phyloP scores from a whole-genome alignment of 2,113 vertebrate species.

The Mungos mungo region DNA sequence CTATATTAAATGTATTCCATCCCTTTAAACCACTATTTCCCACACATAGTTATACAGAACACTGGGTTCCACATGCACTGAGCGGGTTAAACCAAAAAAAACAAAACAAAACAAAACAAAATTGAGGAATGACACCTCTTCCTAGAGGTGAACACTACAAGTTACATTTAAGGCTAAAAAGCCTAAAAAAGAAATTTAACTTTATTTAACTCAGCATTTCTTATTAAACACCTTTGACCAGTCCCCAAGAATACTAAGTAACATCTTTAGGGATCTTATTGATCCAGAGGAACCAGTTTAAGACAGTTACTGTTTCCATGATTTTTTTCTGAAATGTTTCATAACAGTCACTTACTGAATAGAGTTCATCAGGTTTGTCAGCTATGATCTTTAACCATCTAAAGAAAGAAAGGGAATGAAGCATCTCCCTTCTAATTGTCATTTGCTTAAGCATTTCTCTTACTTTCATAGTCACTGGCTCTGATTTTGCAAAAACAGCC shows the following conservation, averaged over 20 bases:
- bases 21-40: not conserved
- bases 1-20: not conserved
- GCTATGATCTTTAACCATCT: not conserved
- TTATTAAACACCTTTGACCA: not conserved
- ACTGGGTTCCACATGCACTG: not conserved
- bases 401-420: not conserved
- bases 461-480: slow-evolving; percentile 21
- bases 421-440: not conserved
- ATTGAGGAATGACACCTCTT: not conserved
- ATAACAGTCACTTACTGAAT: not conserved
- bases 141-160: not conserved
- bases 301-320: not conserved
- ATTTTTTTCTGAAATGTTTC: not conserved
- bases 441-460: not conserved
- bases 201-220: not conserved
- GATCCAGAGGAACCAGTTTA: not conserved
- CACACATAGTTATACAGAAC: not conserved
- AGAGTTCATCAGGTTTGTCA: not conserved
- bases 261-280: not conserved
- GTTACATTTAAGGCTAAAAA: not conserved
- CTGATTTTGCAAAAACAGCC: not conserved
- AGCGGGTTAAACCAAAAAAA: not conserved
- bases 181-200: not conserved
- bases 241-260: not conserved
- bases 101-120: no score